phyloP scores from a whole-genome alignment of 2,888 invertebrate species.

The Coleophora flavipennella region DNA sequence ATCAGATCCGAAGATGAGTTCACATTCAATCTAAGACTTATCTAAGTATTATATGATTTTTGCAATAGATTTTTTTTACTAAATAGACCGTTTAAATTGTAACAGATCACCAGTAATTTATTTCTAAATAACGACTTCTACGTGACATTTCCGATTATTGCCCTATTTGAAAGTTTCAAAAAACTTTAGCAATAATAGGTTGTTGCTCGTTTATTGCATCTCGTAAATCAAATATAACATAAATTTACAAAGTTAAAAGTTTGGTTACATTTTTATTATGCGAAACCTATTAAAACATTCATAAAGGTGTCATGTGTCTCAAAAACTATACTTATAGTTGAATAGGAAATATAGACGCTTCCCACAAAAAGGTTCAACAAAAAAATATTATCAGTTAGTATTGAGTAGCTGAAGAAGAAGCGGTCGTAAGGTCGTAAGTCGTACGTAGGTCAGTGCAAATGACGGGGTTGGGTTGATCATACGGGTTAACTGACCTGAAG shows the following conservation, averaged over 20 bases:
- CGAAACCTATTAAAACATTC: slow-evolving; percentile 20
- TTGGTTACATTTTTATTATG: slow-evolving; percentile 33
- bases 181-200: slow-evolving; percentile 49
- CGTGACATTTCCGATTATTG: slow-evolving; percentile 55
- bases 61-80: no score
- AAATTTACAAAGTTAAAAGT: slow-evolving; percentile 35
- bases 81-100: background rate
- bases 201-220: slow-evolving; percentile 47
- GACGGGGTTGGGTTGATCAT: no score
- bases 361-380: no score
- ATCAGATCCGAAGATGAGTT: no score
- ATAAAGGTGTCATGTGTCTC: slow-evolving; percentile 2
- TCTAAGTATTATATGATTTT: no score
- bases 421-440: no score
- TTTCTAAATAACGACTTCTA: slow-evolving; percentile 46
- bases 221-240: slow-evolving; percentile 53
- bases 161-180: slow-evolving; percentile 55
- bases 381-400: no score
- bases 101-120: slow-evolving; percentile 35
- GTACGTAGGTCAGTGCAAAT: no score
- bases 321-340: background rate
- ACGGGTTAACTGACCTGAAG: no score
- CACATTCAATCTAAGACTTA: no score
- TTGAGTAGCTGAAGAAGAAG: no score
- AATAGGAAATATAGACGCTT: no score